A percentile compares a stretch with the other conserved stretches of the same genome.
phyloP scores from a whole-genome alignment of 2,888 invertebrate genomes.

The Mechanitis mazaeus region DNA sequence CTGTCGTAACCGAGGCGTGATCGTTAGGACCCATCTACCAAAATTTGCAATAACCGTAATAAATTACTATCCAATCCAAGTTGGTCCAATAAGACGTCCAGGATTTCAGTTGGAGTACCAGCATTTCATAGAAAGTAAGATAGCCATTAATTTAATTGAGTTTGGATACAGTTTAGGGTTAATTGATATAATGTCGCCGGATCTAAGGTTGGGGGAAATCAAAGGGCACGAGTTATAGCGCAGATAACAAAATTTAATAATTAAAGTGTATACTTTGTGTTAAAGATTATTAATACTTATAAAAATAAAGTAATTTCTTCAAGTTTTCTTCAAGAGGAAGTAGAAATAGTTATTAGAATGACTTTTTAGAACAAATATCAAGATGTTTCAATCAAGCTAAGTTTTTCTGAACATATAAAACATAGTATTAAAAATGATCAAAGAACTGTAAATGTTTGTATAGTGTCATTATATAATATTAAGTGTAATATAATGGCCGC shows the following conservation, averaged over 20 bases:
- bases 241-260: slow-evolving; percentile 4
- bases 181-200: slow-evolving; percentile 33
- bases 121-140: slow-evolving; percentile 41
- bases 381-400: no score
- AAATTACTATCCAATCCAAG: slow-evolving; percentile 65
- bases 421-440: background rate
- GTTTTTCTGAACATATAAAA: background rate
- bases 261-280: background rate
- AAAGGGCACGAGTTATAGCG: slow-evolving; percentile 15
- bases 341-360: no score
- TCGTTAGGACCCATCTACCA: slow-evolving; percentile 42
- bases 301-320: no score
- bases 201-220: slow-evolving; percentile 27
- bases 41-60: slow-evolving; percentile 61
- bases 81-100: slow-evolving; percentile 54
- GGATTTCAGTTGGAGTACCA: slow-evolving; percentile 40
- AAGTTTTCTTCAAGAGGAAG: no score
- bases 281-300: slow-evolving; percentile 1
- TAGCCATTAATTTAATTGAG: slow-evolving; percentile 56
- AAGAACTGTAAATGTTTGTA: slow-evolving; percentile 2
- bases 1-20: slow-evolving; percentile 34
- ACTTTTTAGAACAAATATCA: no score
- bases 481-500: slow-evolving; percentile 4
- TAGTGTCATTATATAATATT: slow-evolving; percentile 3
- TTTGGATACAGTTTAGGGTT: slow-evolving; percentile 40